Evolutionary conservation across 1,140 invertebrate genomes (phyloP), one percentile per base, ranked within the genome.

Genomic region (Venustaconcha ellipsiformis): DNA sequence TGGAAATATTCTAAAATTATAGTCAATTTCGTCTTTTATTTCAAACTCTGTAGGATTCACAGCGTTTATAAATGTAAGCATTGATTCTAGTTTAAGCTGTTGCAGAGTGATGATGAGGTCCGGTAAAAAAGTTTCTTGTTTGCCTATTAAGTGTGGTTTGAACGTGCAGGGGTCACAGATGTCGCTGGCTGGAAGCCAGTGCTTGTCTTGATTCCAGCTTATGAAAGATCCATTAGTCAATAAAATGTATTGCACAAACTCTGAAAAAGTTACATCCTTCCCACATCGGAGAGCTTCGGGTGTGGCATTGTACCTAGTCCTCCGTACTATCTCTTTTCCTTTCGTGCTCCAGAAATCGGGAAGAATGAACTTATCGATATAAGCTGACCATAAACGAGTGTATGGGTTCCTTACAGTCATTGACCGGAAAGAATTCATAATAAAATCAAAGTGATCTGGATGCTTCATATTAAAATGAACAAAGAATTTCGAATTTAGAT

Each of bases 361-460:
- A 12, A 82, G 73, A 30, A 80, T 56, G 65, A 80, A 80, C 59
- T 82, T 82, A 66, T 82, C 80, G 55, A 82, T 64, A 57, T 80
- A 82, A 15, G 80, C 78, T 8, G 80, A 82, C 75, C 72, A 82
- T 56, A 82, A 65, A 59, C 80, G 68, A 15, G 75, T 71, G 70
- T 78, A 82, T 5, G 80, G 80, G n/a, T 82, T 74, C 1, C 80
- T 66, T 26, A 74, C 76, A 18, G 74, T 72, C 80, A 82, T 80
- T 56, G 76, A 66, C 20, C 72, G 59, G 63, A 17, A 63, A 17
- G 59, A 55, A 23, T 8, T 57, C 20, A 57, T 58, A 56, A 70
- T 57, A 58, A 58, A 56, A 48, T 57, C 17, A 5, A 71, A 20
- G 30, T n/a, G 5, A 18, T 57, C 67, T 18, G 13, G 18, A 14